Conservation (phyloP, 1,140 invertebrate species). For the Chlorops oryzae region DNA sequence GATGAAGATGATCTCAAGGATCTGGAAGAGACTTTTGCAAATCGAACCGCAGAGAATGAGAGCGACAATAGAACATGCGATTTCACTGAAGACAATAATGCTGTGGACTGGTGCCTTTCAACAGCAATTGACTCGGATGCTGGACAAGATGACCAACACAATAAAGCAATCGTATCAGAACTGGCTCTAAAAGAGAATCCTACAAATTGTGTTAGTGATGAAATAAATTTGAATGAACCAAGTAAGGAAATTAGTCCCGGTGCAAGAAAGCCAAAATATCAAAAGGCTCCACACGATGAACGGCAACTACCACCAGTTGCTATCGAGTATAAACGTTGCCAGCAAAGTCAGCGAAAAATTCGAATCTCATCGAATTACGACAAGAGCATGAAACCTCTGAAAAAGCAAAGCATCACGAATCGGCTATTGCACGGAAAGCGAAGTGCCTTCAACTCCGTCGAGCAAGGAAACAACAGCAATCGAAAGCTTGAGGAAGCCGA, state of each 20-base stretch:
- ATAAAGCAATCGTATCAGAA: too few relatives aligned
- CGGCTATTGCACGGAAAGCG: constrained; percentile 2
- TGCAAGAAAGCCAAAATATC: constrained; percentile 15
- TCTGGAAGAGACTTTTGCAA: not conserved
- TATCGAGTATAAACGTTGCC: constrained; percentile 20
- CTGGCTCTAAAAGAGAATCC: constrained; percentile 1
- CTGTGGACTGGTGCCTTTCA: constrained; percentile 9
- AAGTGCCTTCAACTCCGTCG: too few relatives aligned
- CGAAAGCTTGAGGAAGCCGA: constrained; percentile 15
- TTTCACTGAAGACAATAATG: constrained; percentile 15
- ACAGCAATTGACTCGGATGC: not conserved
- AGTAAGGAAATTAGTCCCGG: constrained; percentile 1
- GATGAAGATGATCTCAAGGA: not conserved
- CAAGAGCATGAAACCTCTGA: constrained; percentile 4
- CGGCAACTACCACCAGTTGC: constrained; percentile 19
- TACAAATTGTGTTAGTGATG: not conserved
- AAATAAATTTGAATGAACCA: constrained; percentile 1
- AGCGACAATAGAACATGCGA: constrained; percentile 2
- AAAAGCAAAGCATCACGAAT: constrained; percentile 5
- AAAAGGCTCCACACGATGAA: constrained; percentile 20
- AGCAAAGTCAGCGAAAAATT: constrained; percentile 2
- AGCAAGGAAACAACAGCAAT: constrained; percentile 9
- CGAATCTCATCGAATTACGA: constrained; percentile 2
- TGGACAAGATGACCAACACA: too few relatives aligned
- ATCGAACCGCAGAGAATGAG: not conserved